Conservation (phyloP, 1,140 invertebrate genomes). For the Cydia splendana region DNA sequence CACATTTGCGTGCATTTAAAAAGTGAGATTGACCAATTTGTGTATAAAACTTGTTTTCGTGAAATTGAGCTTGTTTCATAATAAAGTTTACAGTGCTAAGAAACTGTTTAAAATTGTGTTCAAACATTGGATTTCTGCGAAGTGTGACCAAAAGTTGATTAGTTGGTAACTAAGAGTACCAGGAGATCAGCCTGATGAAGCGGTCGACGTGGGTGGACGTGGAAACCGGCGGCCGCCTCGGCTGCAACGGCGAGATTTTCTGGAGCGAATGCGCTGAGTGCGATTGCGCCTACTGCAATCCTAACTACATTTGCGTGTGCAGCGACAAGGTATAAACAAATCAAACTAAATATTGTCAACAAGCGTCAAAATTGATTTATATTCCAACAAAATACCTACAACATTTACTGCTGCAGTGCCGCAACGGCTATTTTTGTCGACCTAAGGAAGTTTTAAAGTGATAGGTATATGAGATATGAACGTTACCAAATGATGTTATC, state of each 20-base stretch:
- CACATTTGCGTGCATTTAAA: conserved; percentile 1
- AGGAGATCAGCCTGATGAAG: conserved; percentile 72
- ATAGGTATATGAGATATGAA: conserved; percentile 4
- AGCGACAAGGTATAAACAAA: conserved; percentile 74
- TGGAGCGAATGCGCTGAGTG: conserved; percentile 79
- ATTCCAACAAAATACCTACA: neutral
- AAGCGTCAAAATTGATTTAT: neutral
- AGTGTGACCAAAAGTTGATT: conserved; percentile 42
- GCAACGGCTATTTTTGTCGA: conserved; percentile 5
- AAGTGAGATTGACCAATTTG: conserved; percentile 19
- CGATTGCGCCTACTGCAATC: conserved; percentile 79
- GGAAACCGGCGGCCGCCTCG: conserved; percentile 76
- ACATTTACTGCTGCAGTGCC: neutral
- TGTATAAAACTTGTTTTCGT: neutral
- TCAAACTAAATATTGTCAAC: neutral
- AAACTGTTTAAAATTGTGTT: neutral
- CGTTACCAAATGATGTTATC: conserved; percentile 14
- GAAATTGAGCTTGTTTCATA: neutral
- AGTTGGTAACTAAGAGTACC: conserved; percentile 45
- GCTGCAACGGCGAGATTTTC: conserved; percentile 80
- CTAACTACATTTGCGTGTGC: conserved; percentile 80
- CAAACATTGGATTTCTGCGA: conserved; percentile 46
- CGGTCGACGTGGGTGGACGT: conserved; percentile 79
- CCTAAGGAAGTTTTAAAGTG: neutral
- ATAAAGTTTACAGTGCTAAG: neutral